Conservation (phyloP, 2,888 invertebrate species). For the Cenopis cana region DNA sequence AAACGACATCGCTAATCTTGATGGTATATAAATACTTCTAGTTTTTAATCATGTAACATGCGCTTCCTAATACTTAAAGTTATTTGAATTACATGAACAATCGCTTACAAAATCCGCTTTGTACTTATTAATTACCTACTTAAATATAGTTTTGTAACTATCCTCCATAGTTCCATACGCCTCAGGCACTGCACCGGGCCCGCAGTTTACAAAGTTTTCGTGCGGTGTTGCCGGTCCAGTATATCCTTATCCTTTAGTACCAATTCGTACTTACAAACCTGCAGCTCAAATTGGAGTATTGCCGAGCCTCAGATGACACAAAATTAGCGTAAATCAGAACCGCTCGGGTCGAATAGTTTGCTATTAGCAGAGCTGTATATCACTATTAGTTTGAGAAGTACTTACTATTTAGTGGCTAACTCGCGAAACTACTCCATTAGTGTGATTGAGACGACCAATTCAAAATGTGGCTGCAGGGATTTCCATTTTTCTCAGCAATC, state of each 20-base stretch:
- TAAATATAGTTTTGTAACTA: no score
- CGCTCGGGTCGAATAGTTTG: neutral
- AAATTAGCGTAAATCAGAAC: slow-evolving; percentile 2
- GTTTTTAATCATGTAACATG: neutral
- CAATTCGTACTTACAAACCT: neutral
- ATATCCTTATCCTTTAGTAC: neutral
- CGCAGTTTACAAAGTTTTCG: neutral
- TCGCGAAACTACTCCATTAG: neutral
- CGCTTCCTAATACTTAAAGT: no score
- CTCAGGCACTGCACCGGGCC: neutral
- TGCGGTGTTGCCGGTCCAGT: neutral
- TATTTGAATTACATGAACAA: neutral
- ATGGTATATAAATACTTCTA: neutral
- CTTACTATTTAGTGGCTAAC: slow-evolving; percentile 8
- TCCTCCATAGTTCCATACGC: neutral
- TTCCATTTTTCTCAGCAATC: no score
- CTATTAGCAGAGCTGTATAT: slow-evolving; percentile 8
- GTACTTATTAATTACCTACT: no score
- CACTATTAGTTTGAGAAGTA: slow-evolving; percentile 5
- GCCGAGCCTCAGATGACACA: neutral
- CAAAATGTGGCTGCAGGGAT: no score
- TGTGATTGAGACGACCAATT: no score
- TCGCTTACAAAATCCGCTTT: no score
- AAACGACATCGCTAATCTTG: neutral
- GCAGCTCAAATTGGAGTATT: neutral